These are phyloP conservation scores for Thamnophis elegans DNA, from an alignment of 2,797 vertebrate genomes.

Conservation along the genomic window DNA sequence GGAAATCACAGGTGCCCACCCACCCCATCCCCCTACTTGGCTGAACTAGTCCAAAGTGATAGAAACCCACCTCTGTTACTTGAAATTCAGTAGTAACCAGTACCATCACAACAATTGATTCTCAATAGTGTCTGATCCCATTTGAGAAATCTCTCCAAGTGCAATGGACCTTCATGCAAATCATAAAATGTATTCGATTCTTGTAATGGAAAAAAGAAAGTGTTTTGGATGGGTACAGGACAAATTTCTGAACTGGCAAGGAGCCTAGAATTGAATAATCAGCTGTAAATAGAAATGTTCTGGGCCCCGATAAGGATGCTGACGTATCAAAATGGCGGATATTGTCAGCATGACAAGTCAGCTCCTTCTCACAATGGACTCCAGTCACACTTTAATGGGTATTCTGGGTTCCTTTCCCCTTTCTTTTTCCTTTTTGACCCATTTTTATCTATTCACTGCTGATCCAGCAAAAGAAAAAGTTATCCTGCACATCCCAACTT, in stretches of 20 bases:
- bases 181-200: background rate
- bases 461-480: background rate
- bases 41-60: too few species aligned
- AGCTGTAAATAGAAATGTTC: background rate
- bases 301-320: background rate
- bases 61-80: too few species aligned
- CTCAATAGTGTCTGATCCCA: background rate
- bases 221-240: background rate
- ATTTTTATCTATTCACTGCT: background rate
- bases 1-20: too few species aligned
- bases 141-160: background rate
- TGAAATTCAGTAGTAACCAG: background rate
- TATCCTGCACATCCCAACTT: background rate
- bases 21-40: too few species aligned
- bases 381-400: background rate
- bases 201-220: background rate
- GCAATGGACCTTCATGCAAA: background rate
- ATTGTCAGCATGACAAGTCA: background rate
- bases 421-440: background rate
- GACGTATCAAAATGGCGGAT: background rate
- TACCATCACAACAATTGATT: background rate
- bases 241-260: background rate
- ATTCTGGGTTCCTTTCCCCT: background rate
- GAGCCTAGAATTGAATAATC: background rate
- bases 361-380: background rate